These are phyloP conservation scores for Archocentrus centrarchus DNA, from an alignment of 2,113 vertebrate species.

Conservation along the genomic window DNA sequence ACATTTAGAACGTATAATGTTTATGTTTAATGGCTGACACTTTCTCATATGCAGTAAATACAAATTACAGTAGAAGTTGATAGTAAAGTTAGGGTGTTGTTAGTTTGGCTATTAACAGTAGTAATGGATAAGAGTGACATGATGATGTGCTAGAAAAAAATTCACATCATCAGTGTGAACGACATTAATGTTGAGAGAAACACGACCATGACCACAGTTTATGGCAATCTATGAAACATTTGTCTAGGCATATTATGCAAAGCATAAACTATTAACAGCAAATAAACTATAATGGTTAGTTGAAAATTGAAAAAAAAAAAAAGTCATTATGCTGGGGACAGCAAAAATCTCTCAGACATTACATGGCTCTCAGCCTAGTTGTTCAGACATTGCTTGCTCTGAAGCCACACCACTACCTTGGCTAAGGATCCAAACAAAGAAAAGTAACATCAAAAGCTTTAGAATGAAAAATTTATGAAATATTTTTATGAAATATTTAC, in stretches of 20 bases:
- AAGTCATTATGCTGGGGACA: neutral
- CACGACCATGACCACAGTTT: neutral
- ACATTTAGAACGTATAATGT: neutral
- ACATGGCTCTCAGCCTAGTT: neutral
- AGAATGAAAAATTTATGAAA: neutral
- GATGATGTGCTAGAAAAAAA: neutral
- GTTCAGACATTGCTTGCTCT: neutral
- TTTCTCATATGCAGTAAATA: constrained; percentile 4
- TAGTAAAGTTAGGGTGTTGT: neutral
- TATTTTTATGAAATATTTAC: neutral
- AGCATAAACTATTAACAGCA: neutral
- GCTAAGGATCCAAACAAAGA: neutral
- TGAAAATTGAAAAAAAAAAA: neutral
- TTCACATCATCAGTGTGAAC: neutral
- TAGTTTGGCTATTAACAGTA: constrained; percentile 1
- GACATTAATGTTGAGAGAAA: neutral
- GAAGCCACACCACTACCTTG: neutral
- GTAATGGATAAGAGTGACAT: neutral
- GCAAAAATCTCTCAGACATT: neutral
- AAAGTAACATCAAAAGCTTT: neutral
- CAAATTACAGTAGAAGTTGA: neutral
- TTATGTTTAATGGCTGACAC: neutral
- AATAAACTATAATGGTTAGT: neutral
- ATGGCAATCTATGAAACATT: neutral
- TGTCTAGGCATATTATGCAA: neutral